Conservation (phyloP, 2,113 vertebrate species). For the Nesogale talazaci region DNA sequence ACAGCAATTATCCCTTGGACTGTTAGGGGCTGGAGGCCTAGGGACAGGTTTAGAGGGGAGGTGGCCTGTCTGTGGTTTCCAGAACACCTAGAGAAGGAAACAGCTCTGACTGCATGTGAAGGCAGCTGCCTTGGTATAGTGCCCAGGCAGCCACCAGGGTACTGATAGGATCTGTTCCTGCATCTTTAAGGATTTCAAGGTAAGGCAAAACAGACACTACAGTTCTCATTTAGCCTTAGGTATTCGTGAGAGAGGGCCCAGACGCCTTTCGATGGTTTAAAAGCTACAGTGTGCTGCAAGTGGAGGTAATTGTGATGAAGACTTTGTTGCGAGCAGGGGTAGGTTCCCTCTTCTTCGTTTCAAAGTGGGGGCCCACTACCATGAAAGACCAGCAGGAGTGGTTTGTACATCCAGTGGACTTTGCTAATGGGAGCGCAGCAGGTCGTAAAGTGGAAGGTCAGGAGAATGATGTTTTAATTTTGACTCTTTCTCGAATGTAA, state of each 20-base stretch:
- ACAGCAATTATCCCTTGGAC: constrained; percentile 49
- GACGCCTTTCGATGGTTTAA: neutral
- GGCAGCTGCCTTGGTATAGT: neutral
- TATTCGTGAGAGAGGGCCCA: neutral
- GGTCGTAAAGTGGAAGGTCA: neutral
- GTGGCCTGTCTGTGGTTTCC: constrained; percentile 46
- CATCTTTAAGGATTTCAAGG: neutral
- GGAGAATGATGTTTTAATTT: neutral
- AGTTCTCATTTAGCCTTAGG: neutral
- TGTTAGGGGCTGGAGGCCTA: constrained; percentile 31
- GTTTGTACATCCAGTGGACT: neutral
- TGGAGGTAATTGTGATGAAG: neutral
- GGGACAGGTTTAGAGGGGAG: constrained; percentile 6
- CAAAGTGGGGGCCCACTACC: neutral
- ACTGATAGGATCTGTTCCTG: neutral
- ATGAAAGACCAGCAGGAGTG: neutral
- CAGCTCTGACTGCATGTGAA: neutral
- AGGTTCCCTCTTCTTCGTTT: neutral
- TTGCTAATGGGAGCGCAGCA: neutral
- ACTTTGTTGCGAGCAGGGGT: neutral
- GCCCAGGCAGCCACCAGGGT: no score
- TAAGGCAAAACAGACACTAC: neutral
- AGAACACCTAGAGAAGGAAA: constrained; percentile 1
- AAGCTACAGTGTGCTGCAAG: neutral
- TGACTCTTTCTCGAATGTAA: neutral